Conservation (phyloP, 1,140 invertebrate species). For the Schlechtendalia chinensis region DNA sequence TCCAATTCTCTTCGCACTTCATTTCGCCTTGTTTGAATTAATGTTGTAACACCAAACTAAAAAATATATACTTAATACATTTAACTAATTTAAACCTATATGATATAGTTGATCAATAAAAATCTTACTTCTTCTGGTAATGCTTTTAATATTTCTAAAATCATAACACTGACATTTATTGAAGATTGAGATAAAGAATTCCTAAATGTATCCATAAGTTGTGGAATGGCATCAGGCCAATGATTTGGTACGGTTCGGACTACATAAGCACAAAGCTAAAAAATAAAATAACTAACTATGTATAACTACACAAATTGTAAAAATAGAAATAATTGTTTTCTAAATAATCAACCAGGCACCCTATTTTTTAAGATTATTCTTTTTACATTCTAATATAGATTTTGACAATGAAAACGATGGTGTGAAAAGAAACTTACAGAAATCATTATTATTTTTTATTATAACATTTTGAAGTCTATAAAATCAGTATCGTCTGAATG, state of each 20-base stretch:
- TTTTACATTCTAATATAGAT: too few relatives aligned
- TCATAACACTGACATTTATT: constrained; percentile 62
- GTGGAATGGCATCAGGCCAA: constrained; percentile 67
- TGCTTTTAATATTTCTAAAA: constrained; percentile 71
- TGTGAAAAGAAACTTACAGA: too few relatives aligned
- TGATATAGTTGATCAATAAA: background rate
- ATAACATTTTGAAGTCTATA: too few relatives aligned
- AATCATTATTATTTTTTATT: too few relatives aligned
- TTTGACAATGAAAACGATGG: too few relatives aligned
- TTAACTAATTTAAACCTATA: background rate
- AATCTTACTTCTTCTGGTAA: constrained; percentile 75
- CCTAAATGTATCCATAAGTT: constrained; percentile 67
- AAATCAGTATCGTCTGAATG: too few relatives aligned
- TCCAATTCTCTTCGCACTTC: constrained; percentile 24
- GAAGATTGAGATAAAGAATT: constrained; percentile 62
- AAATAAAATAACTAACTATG: constrained; percentile 52
- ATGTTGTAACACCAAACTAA: constrained; percentile 29
- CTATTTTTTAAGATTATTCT: too few relatives aligned
- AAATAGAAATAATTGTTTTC: background rate
- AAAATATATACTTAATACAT: background rate
- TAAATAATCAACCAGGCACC: too few relatives aligned
- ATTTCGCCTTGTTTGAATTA: constrained; percentile 9
- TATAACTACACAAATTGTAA: background rate
- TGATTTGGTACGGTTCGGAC: constrained; percentile 64
- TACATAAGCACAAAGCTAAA: constrained; percentile 67